phyloP scores from a whole-genome alignment of 2,113 vertebrate species.

The Sander lucioperca region DNA sequence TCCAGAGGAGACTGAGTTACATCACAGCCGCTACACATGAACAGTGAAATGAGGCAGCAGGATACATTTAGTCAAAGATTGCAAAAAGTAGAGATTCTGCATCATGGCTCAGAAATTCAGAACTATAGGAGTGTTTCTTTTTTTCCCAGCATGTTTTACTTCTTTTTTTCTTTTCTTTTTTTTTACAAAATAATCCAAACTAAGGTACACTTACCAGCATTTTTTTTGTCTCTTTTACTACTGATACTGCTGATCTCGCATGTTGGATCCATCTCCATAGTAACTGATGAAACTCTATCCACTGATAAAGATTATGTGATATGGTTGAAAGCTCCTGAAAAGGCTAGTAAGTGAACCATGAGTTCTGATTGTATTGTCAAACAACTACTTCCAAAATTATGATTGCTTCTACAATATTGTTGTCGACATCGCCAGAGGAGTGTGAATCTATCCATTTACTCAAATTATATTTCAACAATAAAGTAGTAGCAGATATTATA shows the following conservation, averaged over 20 bases:
- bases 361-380: background rate
- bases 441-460: background rate
- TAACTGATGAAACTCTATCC: background rate
- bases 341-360: background rate
- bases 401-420: background rate
- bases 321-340: background rate
- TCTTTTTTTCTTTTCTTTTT: too few relatives aligned
- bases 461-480: background rate
- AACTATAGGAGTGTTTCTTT: background rate
- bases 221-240: background rate
- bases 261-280: background rate
- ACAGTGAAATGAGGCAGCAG: background rate
- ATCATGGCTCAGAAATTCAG: background rate
- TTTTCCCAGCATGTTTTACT: background rate
- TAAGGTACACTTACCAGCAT: background rate
- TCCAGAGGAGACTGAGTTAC: constrained; percentile 38
- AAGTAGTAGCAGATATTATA: background rate
- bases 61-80: constrained; percentile 1
- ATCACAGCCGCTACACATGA: constrained; percentile 28
- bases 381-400: background rate
- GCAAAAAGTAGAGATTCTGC: background rate
- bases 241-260: background rate
- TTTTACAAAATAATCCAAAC: background rate
- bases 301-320: background rate
- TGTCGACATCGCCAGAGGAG: background rate